Base-by-base conservation (phyloP, 2,888 invertebrate species). In the Penaeus monodon region DNA sequence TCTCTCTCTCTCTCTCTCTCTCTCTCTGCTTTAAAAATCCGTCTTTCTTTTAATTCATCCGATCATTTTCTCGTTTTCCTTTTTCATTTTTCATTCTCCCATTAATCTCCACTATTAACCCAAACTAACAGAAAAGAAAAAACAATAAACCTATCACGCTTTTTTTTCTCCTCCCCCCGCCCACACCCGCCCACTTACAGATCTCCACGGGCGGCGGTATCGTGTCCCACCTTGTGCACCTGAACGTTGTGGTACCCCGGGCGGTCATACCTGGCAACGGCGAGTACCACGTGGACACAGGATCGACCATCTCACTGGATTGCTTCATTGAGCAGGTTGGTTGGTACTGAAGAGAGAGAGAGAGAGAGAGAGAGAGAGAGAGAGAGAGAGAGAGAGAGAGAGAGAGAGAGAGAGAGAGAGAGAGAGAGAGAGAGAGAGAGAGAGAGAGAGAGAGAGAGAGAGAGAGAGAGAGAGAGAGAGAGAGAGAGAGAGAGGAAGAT, bases 261-360 rank as follows among this genome's bases (percentile, higher is more conserved):
- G 97, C 97, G 84, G 96, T 96, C 93, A 97, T 97, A 92, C 95
- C 97, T 91, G 96, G 96, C 90, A 94, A 94, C 81, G 96, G 96
- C 91, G 97, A 97, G 93, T 96, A 97, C 93, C 97, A 97, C 93
- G 97, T 97, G 90, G 97, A 97, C 93, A 95, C 96, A 91, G 97
- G 97, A 92, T 97, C 97, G 93, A 95, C 96, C 92, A 96, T 97
- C 93, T 96, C 95, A 93, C 95, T 97, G 92, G 96, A 96, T 91
- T 97, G 97, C 94, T 95, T 97, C 92, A 97, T 97, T 92, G 97
- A 97, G 93, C 97, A 97, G 95, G 97, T 97, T 12, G 57, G 70
- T 38, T 57, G 17, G 57, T 57, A 12, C 17, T 17, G 57, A 17
- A 17, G 57, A 57, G 57, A 57, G 57, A 57, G 57, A 57, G 57